Percentiles rank a stretch among this genome's conserved stretches.
Conservation (phyloP, 92 coral and sea anemone genomes). For the Phenganax marumi region DNA sequence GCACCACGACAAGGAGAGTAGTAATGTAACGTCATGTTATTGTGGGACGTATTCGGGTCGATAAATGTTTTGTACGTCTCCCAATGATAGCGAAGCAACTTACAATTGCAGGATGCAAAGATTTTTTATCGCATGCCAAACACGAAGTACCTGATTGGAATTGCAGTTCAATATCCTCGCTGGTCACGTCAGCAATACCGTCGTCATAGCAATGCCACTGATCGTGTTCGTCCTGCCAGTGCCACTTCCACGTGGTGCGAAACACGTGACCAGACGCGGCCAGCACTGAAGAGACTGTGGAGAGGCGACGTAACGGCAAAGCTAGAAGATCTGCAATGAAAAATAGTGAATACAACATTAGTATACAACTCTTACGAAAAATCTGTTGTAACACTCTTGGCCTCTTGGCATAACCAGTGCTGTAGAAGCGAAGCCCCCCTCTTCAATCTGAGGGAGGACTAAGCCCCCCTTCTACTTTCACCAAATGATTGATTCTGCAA, state of each 20-base stretch:
- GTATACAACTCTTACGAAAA: not conserved
- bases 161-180: slow-evolving; percentile 72
- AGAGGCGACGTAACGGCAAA: slow-evolving; percentile 54
- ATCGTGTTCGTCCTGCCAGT: slow-evolving; percentile 76
- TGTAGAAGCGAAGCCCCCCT: too few relatives aligned
- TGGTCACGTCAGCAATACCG: slow-evolving; percentile 65
- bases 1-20: too few relatives aligned
- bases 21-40: too few relatives aligned
- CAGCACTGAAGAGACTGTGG: slow-evolving; percentile 78
- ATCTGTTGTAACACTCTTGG: not conserved
- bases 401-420: too few relatives aligned
- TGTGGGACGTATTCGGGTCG: too few relatives aligned
- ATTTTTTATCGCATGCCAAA: not conserved
- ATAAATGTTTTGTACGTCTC: not conserved
- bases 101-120: not conserved
- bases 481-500: too few relatives aligned
- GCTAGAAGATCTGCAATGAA: not conserved
- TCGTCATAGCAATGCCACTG: slow-evolving; percentile 87
- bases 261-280: slow-evolving; percentile 84
- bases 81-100: not conserved
- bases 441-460: too few relatives aligned
- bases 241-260: slow-evolving; percentile 90
- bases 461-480: too few relatives aligned
- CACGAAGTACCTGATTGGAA: slow-evolving; percentile 64
- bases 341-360: not conserved